Evolutionary conservation across 2,113 vertebrate species (phyloP).

Genomic region (Numenius arquata): DNA sequence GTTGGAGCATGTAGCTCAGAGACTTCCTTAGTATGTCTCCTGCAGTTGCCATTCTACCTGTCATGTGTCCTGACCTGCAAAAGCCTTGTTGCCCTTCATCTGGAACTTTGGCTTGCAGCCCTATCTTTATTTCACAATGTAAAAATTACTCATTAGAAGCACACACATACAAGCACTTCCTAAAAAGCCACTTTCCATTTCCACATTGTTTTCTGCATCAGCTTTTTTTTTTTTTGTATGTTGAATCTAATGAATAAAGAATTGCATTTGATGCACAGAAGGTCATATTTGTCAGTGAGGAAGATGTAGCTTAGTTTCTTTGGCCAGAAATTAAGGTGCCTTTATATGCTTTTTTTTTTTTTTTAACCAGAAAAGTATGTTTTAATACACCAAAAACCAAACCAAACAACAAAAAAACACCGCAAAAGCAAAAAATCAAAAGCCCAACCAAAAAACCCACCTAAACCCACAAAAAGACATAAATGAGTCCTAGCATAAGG

Average conservation of each 20-base stretch:
- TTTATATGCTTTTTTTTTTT: background rate
- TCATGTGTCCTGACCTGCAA: background rate
- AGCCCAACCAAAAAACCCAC: background rate
- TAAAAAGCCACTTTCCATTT: slow-evolving; percentile 19
- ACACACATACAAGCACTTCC: background rate
- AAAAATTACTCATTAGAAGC: background rate
- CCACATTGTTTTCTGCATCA: background rate
- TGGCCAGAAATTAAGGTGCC: background rate
- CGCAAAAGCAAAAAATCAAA: no score
- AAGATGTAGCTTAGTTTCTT: background rate
- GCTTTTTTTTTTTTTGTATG: background rate
- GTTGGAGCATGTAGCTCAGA: background rate
- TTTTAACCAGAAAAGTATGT: background rate
- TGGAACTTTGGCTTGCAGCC: background rate
- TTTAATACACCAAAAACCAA: background rate
- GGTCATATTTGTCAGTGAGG: background rate
- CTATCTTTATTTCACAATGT: slow-evolving; percentile 9
- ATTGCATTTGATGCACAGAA: background rate
- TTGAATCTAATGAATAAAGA: background rate
- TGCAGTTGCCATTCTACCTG: slow-evolving; percentile 2
- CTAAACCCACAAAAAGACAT: background rate
- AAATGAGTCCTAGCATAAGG: background rate
- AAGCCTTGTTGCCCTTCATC: slow-evolving; percentile 44
- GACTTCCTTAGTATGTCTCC: background rate
- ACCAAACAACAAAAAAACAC: background rate